Conservation (phyloP, 1,140 invertebrate genomes). For the Drosophila malerkotliana region DNA sequence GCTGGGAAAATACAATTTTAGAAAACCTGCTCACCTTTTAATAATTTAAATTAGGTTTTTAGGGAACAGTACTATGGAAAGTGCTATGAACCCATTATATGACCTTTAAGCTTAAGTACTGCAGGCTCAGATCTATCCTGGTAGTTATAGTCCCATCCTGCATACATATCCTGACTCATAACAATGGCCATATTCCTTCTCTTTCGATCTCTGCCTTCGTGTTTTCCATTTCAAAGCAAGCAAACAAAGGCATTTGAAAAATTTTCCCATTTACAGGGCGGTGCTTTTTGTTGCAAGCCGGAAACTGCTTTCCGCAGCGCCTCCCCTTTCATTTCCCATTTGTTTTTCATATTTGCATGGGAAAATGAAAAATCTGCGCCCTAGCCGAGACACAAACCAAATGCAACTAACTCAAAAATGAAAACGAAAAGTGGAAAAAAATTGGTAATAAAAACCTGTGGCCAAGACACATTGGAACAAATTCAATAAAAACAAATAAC, state of each 20-base stretch:
- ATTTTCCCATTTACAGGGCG: slow-evolving; percentile 53
- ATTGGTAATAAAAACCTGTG: neutral
- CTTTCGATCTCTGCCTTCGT: slow-evolving; percentile 34
- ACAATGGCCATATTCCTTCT: slow-evolving; percentile 40
- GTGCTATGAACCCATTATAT: neutral
- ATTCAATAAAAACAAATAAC: slow-evolving; percentile 81
- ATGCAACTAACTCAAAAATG: slow-evolving; percentile 13
- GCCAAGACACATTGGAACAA: slow-evolving; percentile 66
- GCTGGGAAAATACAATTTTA: neutral
- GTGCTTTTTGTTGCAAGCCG: slow-evolving; percentile 28
- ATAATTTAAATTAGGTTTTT: neutral
- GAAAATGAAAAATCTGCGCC: slow-evolving; percentile 74
- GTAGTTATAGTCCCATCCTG: neutral
- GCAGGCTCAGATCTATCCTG: too few species aligned
- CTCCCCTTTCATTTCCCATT: slow-evolving; percentile 55
- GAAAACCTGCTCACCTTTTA: neutral
- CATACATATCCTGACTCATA: slow-evolving; percentile 34
- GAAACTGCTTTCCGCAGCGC: neutral
- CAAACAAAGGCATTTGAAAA: slow-evolving; percentile 75
- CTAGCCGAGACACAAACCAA: slow-evolving; percentile 49
- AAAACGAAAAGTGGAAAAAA: slow-evolving; percentile 9
- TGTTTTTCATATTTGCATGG: slow-evolving; percentile 78
- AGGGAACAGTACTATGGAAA: neutral
- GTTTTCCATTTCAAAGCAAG: slow-evolving; percentile 71
- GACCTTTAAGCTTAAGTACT: neutral